Conservation (phyloP, 1,140 invertebrate species). For the Heliconius himera region DNA sequence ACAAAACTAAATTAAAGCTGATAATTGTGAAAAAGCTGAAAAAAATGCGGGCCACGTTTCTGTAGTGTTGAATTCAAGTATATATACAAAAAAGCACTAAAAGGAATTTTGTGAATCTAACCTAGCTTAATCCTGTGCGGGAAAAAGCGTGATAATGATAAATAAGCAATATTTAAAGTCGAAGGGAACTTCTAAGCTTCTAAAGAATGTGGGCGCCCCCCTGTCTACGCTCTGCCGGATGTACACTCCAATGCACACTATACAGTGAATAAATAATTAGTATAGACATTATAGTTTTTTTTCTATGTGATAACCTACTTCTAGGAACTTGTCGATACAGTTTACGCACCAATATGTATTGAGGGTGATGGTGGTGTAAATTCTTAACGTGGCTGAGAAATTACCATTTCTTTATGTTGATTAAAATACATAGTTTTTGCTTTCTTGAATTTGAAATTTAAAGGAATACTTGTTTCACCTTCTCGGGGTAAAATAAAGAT, state of each 20-base stretch:
- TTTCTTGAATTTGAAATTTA: not conserved
- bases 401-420: too few species aligned
- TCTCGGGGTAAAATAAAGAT: too few species aligned
- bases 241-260: not conserved
- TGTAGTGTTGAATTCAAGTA: too few species aligned
- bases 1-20: too few species aligned
- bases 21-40: too few species aligned
- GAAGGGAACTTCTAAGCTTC: not conserved
- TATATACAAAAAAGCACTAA: too few species aligned
- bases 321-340: not conserved
- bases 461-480: too few species aligned
- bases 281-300: not conserved
- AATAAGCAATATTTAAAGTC: not conserved
- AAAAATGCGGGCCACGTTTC: too few species aligned
- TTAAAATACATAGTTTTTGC: not conserved
- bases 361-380: not conserved
- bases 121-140: too few species aligned
- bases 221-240: constrained; percentile 9
- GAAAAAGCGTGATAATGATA: not conserved
- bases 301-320: not conserved
- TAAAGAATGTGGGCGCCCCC: not conserved
- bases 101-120: too few species aligned
- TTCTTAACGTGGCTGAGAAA: not conserved
- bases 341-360: not conserved
- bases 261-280: constrained; percentile 11